These are phyloP conservation scores for Odiellus spinosus DNA, from an alignment of 2,888 invertebrate genomes.

Conservation along the genomic window DNA sequence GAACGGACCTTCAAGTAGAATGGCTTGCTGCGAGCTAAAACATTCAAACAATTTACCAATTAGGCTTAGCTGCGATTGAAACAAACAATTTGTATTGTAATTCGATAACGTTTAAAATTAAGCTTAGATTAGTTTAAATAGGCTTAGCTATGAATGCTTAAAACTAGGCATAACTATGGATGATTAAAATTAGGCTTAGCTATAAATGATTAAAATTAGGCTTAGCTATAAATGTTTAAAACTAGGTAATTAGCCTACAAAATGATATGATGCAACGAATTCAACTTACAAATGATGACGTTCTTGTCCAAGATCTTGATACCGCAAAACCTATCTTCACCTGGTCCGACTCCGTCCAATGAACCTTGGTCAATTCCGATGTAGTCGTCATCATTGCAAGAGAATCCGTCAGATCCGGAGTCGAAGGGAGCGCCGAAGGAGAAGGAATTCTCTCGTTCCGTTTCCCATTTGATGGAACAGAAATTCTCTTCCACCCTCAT, in stretches of 20 bases:
- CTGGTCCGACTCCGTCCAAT: constrained; percentile 19
- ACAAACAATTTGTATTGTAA: too few species aligned
- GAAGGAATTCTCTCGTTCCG: constrained; percentile 18
- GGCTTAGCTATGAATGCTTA: too few species aligned
- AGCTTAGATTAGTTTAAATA: too few species aligned
- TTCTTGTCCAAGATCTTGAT: constrained; percentile 19
- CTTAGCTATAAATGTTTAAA: too few species aligned
- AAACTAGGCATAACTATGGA: too few species aligned
- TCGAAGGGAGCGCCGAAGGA: constrained; percentile 19
- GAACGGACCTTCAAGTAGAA: constrained; percentile 19
- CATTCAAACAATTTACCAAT: constrained; percentile 2
- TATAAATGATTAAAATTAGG: too few species aligned
- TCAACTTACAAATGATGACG: constrained; percentile 19
- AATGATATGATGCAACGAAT: too few species aligned
- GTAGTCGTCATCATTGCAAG: constrained; percentile 21
- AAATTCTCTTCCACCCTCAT: constrained; percentile 22
- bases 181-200: too few species aligned
- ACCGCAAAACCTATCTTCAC: constrained; percentile 22
- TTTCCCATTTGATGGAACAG: constrained; percentile 22
- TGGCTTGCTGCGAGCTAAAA: constrained; percentile 19
- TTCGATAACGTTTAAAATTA: too few species aligned
- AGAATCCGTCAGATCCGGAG: constrained; percentile 18
- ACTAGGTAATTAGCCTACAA: too few species aligned
- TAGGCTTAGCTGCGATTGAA: too few species aligned
- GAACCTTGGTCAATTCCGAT: constrained; percentile 21